phyloP scores from a whole-genome alignment of 2,113 vertebrate species.

The Hippolais icterina region DNA sequence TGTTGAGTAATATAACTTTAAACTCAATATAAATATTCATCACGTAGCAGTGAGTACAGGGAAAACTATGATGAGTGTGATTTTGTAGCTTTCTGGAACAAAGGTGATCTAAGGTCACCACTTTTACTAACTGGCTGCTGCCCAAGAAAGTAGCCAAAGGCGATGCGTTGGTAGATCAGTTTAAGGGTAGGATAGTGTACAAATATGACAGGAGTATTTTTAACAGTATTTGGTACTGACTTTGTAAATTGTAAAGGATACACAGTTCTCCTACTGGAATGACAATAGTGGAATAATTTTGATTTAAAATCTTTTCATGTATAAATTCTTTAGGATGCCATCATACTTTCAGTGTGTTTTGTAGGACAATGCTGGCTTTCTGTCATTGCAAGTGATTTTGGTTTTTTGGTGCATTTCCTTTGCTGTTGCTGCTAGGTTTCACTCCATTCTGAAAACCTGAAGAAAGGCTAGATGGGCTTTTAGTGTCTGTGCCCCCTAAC shows the following conservation, averaged over 20 bases:
- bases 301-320: neutral
- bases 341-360: neutral
- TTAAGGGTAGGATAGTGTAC: neutral
- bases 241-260: neutral
- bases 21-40: neutral
- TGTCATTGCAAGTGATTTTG: neutral
- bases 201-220: neutral
- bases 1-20: neutral
- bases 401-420: neutral
- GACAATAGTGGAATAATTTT: neutral
- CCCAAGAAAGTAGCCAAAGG: neutral
- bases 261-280: neutral
- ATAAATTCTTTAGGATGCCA: neutral
- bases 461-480: neutral
- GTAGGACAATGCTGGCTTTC: neutral
- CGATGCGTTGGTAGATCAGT: neutral
- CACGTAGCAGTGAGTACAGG: neutral
- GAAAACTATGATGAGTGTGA: neutral
- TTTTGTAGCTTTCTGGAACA: neutral
- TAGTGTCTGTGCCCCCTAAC: neutral
- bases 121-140: neutral
- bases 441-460: neutral
- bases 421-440: neutral
- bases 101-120: neutral
- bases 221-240: neutral